Percentiles rank a stretch among this genome's conserved stretches.
These are phyloP conservation scores for Misgurnus mizolepis DNA, from an alignment of 2,113 vertebrate species.

Conservation along the genomic window DNA sequence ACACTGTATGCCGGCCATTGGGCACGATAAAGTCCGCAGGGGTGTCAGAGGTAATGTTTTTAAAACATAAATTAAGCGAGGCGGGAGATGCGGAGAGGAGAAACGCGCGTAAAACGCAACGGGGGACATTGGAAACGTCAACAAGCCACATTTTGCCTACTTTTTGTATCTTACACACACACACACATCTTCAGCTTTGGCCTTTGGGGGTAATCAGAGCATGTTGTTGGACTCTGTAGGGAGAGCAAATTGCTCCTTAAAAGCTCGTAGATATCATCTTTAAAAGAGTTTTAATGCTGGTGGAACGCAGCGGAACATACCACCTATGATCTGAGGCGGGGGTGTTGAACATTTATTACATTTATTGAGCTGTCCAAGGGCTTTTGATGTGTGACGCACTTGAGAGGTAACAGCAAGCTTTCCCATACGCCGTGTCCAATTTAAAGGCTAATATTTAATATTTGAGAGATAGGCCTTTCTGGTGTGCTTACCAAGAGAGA, in stretches of 20 bases:
- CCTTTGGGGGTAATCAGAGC: constrained; percentile 77
- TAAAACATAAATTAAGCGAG: constrained; percentile 72
- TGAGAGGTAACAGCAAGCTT: constrained; percentile 75
- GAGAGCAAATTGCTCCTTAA: constrained; percentile 78
- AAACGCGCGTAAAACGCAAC: constrained; percentile 60
- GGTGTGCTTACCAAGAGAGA: constrained; percentile 14
- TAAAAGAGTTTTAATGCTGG: constrained; percentile 83
- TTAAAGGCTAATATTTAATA: constrained; percentile 85
- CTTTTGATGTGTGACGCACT: constrained; percentile 80
- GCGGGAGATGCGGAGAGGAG: constrained; percentile 23
- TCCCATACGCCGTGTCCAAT: constrained; percentile 83
- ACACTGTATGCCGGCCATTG: constrained; percentile 69
- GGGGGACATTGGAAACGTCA: constrained; percentile 71
- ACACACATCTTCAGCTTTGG: neutral
- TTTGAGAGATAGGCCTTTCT: constrained; percentile 72
- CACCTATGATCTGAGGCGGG: constrained; percentile 77
- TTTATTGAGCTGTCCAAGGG: constrained; percentile 78
- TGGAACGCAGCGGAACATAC: constrained; percentile 70
- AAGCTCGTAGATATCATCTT: constrained; percentile 86
- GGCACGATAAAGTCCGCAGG: constrained; percentile 72
- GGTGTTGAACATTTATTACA: constrained; percentile 84
- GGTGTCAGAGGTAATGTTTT: constrained; percentile 76
- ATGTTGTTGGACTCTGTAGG: constrained; percentile 75
- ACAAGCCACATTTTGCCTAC: constrained; percentile 48
- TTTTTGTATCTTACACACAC: neutral